Conservation (phyloP, 2,888 invertebrate genomes). For the Acheta domesticus region DNA sequence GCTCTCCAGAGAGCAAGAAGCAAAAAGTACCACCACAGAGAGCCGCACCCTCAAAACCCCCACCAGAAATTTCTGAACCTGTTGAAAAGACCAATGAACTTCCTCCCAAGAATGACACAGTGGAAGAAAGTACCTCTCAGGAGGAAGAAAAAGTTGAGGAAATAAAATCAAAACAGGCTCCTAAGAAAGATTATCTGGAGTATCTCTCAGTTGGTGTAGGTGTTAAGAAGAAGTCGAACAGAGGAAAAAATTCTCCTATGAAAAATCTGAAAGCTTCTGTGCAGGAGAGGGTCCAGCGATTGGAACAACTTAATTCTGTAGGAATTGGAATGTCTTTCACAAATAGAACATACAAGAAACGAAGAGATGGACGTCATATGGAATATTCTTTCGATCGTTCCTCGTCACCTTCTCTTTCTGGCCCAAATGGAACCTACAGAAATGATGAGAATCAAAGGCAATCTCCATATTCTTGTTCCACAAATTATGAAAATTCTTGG, state of each 20-base stretch:
- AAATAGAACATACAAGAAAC: conserved; percentile 43
- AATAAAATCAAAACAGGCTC: conserved; percentile 50
- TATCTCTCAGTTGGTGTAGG: conserved; percentile 64
- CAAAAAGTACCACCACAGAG: background rate
- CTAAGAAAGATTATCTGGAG: conserved; percentile 71
- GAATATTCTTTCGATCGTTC: background rate
- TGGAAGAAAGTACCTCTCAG: background rate
- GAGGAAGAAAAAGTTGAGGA: conserved; percentile 10
- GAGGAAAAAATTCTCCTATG: conserved; percentile 55
- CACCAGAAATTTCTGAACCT: background rate
- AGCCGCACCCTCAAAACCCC: background rate
- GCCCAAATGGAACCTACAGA: background rate
- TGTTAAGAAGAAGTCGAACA: conserved; percentile 63
- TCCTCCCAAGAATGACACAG: conserved; percentile 23
- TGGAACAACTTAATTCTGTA: conserved; percentile 57
- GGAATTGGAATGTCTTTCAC: conserved; percentile 39
- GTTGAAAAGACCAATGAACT: background rate
- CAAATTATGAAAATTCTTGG: conserved; percentile 50
- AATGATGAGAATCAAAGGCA: background rate
- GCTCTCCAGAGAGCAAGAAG: conserved; percentile 4
- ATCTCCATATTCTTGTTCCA: background rate
- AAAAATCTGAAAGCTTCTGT: conserved; percentile 52
- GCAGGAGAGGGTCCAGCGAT: conserved; percentile 46
- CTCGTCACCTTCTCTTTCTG: background rate
- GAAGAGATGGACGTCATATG: conserved; percentile 24